A percentile compares a stretch with the other conserved stretches of the same genome.
These are phyloP conservation scores for Agrypnia vestita DNA, from an alignment of 1,140 invertebrate species.

Conservation along the genomic window DNA sequence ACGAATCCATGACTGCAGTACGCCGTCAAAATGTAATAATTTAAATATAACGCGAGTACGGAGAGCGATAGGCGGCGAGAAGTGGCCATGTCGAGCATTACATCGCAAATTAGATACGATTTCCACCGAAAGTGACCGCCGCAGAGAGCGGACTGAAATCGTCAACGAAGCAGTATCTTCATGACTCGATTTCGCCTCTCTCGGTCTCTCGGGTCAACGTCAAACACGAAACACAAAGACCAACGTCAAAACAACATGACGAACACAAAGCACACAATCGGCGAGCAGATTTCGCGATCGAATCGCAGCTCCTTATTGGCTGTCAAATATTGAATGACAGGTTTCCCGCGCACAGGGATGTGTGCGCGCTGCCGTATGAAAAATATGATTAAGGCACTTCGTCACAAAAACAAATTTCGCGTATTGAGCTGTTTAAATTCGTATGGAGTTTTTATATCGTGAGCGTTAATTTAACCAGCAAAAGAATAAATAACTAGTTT, in stretches of 20 bases:
- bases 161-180: not conserved
- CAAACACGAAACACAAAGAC: constrained; percentile 20
- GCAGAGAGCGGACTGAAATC: constrained; percentile 7
- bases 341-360: constrained; percentile 20
- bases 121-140: constrained; percentile 12
- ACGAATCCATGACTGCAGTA: constrained; percentile 54
- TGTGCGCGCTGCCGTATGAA: not conserved
- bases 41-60: constrained; percentile 16
- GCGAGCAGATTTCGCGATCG: constrained; percentile 42
- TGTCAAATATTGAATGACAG: constrained; percentile 41
- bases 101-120: constrained; percentile 26
- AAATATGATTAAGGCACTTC: not conserved
- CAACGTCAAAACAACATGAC: constrained; percentile 25
- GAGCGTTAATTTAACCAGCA: not conserved
- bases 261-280: constrained; percentile 33
- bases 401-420: not conserved
- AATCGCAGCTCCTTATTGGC: constrained; percentile 43
- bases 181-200: not conserved
- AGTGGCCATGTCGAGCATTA: constrained; percentile 25
- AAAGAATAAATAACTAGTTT: constrained; percentile 23
- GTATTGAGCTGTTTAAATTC: not conserved
- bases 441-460: constrained; percentile 1
- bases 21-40: constrained; percentile 31
- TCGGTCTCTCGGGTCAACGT: not conserved
- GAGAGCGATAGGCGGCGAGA: not conserved